Conservation (phyloP, 2,888 invertebrate species). For the Lithodes maja region DNA sequence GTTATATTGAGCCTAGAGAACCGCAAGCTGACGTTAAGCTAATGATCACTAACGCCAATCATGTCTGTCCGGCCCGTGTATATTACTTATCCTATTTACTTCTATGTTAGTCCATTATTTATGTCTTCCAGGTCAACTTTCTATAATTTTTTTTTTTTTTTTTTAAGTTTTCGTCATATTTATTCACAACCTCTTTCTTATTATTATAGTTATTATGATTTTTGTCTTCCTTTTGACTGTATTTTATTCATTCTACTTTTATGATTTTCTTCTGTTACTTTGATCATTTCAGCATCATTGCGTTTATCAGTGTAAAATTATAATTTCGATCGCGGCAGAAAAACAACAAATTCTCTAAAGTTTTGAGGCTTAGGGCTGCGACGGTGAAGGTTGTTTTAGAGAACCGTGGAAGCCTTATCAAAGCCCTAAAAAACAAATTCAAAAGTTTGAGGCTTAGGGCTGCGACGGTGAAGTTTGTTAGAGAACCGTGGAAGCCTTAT, state of each 20-base stretch:
- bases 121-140: not conserved
- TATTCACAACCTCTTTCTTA: not conserved
- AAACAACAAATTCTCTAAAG: not conserved
- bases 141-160: not conserved
- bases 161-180: not conserved
- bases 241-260: not conserved
- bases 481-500: not conserved
- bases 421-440: not conserved
- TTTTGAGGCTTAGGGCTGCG: not conserved
- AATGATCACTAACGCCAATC: not conserved
- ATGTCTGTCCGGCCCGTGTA: not conserved
- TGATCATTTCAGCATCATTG: not conserved
- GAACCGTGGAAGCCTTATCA: not conserved
- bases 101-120: not conserved
- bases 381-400: not conserved
- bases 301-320: not conserved
- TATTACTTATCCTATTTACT: not conserved
- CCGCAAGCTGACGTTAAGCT: not conserved
- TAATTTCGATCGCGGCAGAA: not conserved
- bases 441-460: not conserved
- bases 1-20: not conserved
- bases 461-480: not conserved
- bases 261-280: not conserved
- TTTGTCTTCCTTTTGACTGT: constrained; percentile 6
- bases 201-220: not conserved